Conservation (phyloP, 2,797 vertebrate genomes). For the Acanthurus leucopareius region DNA sequence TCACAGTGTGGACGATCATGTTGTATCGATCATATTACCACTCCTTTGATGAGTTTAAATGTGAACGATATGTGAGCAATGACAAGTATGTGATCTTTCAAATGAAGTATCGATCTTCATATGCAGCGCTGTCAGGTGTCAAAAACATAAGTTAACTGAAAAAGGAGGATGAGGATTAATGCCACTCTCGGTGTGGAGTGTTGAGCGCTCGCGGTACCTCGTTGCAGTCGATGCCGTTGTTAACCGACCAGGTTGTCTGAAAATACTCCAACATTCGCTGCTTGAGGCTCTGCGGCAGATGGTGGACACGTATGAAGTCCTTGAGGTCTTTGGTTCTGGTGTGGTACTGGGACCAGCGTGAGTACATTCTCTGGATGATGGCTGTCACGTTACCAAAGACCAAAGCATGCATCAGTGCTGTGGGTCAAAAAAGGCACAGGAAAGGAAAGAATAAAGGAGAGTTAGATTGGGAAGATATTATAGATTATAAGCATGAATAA, state of each 20-base stretch:
- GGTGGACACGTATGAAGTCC: conserved; percentile 82
- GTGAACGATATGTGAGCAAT: conserved; percentile 25
- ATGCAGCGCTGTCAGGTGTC: background rate
- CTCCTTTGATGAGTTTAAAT: conserved; percentile 25
- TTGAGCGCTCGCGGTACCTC: conserved; percentile 86
- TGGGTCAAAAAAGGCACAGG: conserved; percentile 19
- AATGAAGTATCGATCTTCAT: conserved; percentile 53
- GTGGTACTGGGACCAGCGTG: conserved; percentile 79
- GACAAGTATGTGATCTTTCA: conserved; percentile 27
- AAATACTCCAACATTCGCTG: conserved; percentile 98
- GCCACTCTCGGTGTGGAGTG: background rate
- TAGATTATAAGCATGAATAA: conserved; percentile 14
- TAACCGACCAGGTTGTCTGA: conserved; percentile 97
- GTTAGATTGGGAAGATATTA: conserved; percentile 4
- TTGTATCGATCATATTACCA: conserved; percentile 24
- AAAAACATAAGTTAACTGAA: conserved; percentile 2
- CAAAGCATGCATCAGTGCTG: conserved; percentile 82
- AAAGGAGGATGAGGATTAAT: background rate
- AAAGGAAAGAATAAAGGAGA: background rate
- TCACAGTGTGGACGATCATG: background rate
- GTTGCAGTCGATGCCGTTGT: conserved; percentile 92
- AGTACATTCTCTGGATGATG: conserved; percentile 84
- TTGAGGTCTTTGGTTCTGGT: conserved; percentile 83
- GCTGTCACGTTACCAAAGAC: conserved; percentile 87
- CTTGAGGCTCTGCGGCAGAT: conserved; percentile 81